phyloP scores from a whole-genome alignment of 35 echinoderm and acorn worm genomes.

The Hemicentrotus pulcherrimus region DNA sequence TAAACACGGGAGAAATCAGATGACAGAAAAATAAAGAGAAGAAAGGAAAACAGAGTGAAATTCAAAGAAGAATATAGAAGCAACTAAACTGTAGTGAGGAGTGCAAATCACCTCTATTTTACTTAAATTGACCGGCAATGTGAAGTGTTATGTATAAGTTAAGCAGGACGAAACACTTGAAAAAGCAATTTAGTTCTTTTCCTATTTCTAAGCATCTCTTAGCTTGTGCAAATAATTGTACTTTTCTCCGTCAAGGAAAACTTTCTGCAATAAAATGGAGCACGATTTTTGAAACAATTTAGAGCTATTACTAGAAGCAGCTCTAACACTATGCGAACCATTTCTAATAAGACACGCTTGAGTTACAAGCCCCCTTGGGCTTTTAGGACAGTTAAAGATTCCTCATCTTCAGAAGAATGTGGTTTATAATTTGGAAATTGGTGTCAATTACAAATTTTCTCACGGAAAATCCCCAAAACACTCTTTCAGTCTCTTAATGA shows the following conservation, averaged over 20 bases:
- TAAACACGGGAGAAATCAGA: neutral
- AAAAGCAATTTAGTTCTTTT: neutral
- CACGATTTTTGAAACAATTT: neutral
- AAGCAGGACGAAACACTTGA: neutral
- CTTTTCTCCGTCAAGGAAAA: neutral
- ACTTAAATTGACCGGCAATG: neutral
- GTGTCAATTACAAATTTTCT: neutral
- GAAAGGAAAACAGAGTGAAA: neutral
- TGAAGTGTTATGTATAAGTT: neutral
- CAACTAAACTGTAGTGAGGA: neutral
- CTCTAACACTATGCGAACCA: neutral
- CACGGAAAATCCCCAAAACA: neutral
- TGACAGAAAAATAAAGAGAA: neutral
- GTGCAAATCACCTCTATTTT: neutral
- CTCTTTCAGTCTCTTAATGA: neutral
- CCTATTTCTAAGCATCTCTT: neutral
- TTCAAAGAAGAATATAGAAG: neutral
- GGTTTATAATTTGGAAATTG: neutral
- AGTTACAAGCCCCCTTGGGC: neutral
- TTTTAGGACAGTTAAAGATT: neutral
- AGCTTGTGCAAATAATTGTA: neutral
- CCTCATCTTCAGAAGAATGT: neutral
- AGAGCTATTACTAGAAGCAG: neutral
- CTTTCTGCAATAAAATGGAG: neutral
- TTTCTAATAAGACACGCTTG: neutral